These are phyloP conservation scores for Phaedon cochleariae DNA, from an alignment of 2,888 invertebrate genomes.

Conservation along the genomic window DNA sequence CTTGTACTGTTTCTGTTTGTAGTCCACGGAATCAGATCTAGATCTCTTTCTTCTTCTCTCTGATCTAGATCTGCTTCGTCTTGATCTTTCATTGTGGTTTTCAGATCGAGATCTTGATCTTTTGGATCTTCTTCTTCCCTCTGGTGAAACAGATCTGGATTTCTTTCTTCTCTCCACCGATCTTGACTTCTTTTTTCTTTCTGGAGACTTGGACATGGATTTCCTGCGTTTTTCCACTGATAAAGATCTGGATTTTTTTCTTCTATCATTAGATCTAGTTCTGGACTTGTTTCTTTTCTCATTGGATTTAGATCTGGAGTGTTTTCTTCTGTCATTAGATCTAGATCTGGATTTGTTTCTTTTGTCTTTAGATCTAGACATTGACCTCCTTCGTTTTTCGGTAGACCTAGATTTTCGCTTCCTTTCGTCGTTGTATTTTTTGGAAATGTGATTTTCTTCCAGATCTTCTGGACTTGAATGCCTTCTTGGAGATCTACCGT, in stretches of 20 bases:
- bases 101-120: constrained; percentile 13
- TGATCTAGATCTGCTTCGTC: constrained; percentile 18
- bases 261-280: constrained; percentile 38
- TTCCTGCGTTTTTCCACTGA: constrained; percentile 21
- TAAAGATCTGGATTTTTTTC: constrained; percentile 30
- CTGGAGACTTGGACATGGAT: constrained; percentile 29
- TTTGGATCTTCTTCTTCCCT: constrained; percentile 9
- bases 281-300: constrained; percentile 33
- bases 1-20: constrained; percentile 2
- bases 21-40: constrained; percentile 6
- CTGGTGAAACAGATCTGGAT: constrained; percentile 13
- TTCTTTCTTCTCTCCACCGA: constrained; percentile 9
- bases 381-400: constrained; percentile 22
- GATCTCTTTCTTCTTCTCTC: constrained; percentile 19
- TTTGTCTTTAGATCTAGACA: constrained; percentile 21
- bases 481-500: constrained; percentile 23
- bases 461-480: constrained; percentile 16
- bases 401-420: constrained; percentile 27
- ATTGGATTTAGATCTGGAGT: constrained; percentile 30
- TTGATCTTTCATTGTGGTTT: background rate
- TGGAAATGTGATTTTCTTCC: constrained; percentile 12
- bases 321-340: constrained; percentile 21
- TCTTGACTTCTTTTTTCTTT: constrained; percentile 10
- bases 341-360: constrained; percentile 40
- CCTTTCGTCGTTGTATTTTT: constrained; percentile 34